phyloP scores from a whole-genome alignment of 1,140 invertebrate species.

The Leptinotarsa defecta region DNA sequence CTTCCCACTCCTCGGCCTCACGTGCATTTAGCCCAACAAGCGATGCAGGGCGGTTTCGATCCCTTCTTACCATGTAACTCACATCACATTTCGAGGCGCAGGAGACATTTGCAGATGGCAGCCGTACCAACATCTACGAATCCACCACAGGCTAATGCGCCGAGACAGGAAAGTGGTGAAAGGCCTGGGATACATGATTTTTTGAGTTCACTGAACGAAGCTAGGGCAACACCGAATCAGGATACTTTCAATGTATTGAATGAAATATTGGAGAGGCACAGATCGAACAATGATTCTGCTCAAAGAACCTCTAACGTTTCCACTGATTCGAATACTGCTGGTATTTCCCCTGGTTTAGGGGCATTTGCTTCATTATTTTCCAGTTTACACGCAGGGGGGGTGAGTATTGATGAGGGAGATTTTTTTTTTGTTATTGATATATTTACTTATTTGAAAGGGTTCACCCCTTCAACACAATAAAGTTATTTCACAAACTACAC shows the following conservation, averaged over 20 bases:
- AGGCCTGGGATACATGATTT: background rate
- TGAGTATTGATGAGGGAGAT: background rate
- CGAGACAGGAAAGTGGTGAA: background rate
- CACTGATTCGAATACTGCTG: background rate
- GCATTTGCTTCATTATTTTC: background rate
- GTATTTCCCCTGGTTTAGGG: background rate
- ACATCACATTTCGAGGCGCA: slow-evolving; percentile 58
- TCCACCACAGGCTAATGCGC: background rate
- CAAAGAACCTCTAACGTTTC: background rate
- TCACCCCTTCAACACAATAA: no score
- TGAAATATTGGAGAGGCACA: background rate
- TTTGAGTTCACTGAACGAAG: background rate
- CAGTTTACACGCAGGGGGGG: background rate
- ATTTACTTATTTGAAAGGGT: no score
- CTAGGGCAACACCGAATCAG: background rate
- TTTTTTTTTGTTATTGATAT: no score
- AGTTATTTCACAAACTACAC: no score
- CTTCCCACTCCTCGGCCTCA: slow-evolving; percentile 68
- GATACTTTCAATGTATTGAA: slow-evolving; percentile 10
- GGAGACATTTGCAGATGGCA: background rate
- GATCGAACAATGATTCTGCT: background rate
- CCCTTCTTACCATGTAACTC: slow-evolving; percentile 73
- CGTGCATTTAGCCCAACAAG: slow-evolving; percentile 60
- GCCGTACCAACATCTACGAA: background rate
- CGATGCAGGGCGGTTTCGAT: slow-evolving; percentile 64